Evolutionary conservation across 2,113 vertebrate genomes (phyloP).

Genomic region (Fulica atra): DNA sequence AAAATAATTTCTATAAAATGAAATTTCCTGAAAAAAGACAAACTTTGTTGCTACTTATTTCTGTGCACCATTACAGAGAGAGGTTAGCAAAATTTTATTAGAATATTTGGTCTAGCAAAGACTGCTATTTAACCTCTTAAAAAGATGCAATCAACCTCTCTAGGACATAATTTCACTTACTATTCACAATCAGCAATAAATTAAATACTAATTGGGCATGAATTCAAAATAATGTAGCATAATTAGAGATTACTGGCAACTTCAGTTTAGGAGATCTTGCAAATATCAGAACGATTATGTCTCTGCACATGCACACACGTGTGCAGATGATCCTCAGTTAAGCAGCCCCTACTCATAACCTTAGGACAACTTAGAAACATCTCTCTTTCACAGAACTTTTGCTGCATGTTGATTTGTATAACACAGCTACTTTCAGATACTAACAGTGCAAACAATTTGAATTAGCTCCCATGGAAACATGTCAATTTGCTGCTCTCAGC

Average conservation of each 20-base stretch:
- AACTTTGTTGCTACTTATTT: not conserved
- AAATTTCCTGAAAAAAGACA: not conserved
- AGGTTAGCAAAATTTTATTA: not conserved
- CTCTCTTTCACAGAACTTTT: not conserved
- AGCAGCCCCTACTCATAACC: not conserved
- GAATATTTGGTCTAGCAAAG: not conserved
- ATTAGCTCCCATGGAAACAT: constrained; percentile 68
- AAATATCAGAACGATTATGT: not conserved
- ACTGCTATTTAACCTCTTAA: not conserved
- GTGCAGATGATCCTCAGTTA: not conserved
- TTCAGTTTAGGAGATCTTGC: not conserved
- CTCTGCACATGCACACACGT: not conserved
- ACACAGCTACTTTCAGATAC: not conserved
- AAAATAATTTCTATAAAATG: not conserved
- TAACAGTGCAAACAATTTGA: constrained; percentile 36
- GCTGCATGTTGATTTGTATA: not conserved
- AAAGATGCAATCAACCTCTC: not conserved
- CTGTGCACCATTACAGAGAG: not conserved
- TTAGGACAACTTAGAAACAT: not conserved
- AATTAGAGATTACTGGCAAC: not conserved
- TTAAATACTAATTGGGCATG: not conserved
- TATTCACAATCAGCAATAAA: not conserved
- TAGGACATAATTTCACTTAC: not conserved
- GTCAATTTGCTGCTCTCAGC: constrained; percentile 24
- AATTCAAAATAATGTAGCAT: not conserved